These are phyloP conservation scores for Lepidocolaptes lacrymiger DNA, from an alignment of 2,797 vertebrate genomes.

Conservation along the genomic window DNA sequence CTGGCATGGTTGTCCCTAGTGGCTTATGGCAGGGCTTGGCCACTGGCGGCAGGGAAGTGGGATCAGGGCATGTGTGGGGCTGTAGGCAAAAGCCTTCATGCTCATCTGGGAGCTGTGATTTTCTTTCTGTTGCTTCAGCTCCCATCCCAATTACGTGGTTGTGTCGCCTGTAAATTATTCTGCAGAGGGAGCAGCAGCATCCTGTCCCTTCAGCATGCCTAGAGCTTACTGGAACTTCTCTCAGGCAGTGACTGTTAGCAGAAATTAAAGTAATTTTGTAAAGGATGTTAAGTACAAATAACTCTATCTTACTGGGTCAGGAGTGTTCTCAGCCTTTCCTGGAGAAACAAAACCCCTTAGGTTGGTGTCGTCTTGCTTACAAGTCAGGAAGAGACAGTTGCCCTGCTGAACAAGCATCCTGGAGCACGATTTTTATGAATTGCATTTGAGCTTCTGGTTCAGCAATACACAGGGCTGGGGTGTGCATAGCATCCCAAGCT, in stretches of 20 bases:
- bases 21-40: background rate
- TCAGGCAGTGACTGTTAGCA: background rate
- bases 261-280: constrained; percentile 43
- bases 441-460: background rate
- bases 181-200: background rate
- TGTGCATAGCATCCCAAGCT: background rate
- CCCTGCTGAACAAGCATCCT: background rate
- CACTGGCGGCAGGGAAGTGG: background rate
- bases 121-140: constrained; percentile 36
- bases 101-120: background rate
- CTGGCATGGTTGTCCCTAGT: rapidly evolving
- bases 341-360: background rate
- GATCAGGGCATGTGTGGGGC: background rate
- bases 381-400: background rate
- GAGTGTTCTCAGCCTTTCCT: background rate
- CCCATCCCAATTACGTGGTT: background rate
- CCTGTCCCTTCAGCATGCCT: background rate
- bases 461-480: rapidly evolving
- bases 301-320: background rate
- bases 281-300: constrained; percentile 43
- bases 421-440: background rate
- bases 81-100: background rate
- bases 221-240: background rate
- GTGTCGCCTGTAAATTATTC: background rate
- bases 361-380: background rate